Percentiles rank a stretch among this genome's conserved stretches.
phyloP scores from a whole-genome alignment of 2,888 invertebrate species.

The Catocala fraxini region DNA sequence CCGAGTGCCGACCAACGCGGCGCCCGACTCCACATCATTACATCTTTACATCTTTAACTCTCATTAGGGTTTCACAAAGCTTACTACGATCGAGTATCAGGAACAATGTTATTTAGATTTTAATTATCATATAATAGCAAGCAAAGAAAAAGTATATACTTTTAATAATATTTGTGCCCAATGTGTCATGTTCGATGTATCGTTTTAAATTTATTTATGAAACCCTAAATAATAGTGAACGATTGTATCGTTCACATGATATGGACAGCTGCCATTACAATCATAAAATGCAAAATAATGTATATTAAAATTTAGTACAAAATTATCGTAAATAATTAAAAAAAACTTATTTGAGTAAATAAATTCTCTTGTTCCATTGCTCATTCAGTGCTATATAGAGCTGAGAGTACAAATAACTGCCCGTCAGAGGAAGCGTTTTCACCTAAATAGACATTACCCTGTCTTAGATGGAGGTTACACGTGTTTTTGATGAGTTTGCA shows the following conservation, averaged over 20 bases:
- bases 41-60: constrained; percentile 29
- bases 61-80: constrained; percentile 74
- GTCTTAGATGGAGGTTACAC: constrained; percentile 48
- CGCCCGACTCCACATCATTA: constrained; percentile 27
- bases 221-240: constrained; percentile 78
- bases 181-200: constrained; percentile 88
- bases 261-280: constrained; percentile 86
- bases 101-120: constrained; percentile 68
- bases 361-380: constrained; percentile 87
- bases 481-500: constrained; percentile 39
- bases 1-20: constrained; percentile 22
- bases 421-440: constrained; percentile 43
- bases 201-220: constrained; percentile 81
- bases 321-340: constrained; percentile 79
- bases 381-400: constrained; percentile 81
- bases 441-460: constrained; percentile 52
- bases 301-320: constrained; percentile 81
- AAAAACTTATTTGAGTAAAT: constrained; percentile 86
- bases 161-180: constrained; percentile 84
- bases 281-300: constrained; percentile 86
- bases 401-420: constrained; percentile 83
- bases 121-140: constrained; percentile 70
- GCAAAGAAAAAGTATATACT: constrained; percentile 75
- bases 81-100: constrained; percentile 64
- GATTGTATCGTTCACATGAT: constrained; percentile 76